Evolutionary conservation across 2,797 vertebrate species (phyloP).

Genomic region (Borostomias antarcticus): DNA sequence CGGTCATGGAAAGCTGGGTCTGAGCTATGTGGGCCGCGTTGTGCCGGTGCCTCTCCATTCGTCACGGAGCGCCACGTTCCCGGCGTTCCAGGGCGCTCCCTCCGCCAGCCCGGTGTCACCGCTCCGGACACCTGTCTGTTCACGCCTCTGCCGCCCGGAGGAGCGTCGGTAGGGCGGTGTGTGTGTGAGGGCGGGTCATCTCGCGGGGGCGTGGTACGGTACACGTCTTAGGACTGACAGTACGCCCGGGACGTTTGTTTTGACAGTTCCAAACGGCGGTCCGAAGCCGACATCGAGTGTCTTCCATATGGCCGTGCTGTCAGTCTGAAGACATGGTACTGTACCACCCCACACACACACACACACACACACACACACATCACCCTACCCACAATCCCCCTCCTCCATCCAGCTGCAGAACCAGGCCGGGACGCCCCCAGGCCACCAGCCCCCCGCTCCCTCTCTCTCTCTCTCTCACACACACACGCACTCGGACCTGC

Average conservation of each 20-base stretch:
- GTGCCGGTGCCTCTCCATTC: conserved; percentile 1
- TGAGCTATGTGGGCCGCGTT: conserved; percentile 14
- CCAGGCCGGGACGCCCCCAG: conserved; percentile 41
- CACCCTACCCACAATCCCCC: conserved; percentile 28
- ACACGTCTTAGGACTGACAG: too few species aligned
- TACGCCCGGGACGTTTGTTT: too few species aligned
- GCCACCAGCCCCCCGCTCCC: conserved; percentile 25
- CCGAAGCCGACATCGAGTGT: too few species aligned
- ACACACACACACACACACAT: not conserved
- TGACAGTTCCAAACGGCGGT: too few species aligned
- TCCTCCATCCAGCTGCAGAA: conserved; percentile 43
- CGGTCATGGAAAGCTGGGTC: conserved; percentile 31
- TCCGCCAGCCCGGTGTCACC: not conserved
- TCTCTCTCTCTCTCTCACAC: conserved; percentile 28
- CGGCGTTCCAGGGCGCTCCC: not conserved
- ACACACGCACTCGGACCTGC: conserved; percentile 38
- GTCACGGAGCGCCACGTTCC: not conserved
- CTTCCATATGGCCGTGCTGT: too few species aligned
- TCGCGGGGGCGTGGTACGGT: too few species aligned
- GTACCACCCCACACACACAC: not conserved
- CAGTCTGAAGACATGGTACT: not conserved
- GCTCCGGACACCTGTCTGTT: not conserved
- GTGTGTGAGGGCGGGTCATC: too few species aligned
- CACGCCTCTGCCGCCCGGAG: not conserved
- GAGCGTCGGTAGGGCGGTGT: too few species aligned